Percentiles rank a stretch among this genome's conserved stretches.
Evolutionary conservation across 1,140 invertebrate species (phyloP).

Genomic region (Drosophila baimaii): DNA sequence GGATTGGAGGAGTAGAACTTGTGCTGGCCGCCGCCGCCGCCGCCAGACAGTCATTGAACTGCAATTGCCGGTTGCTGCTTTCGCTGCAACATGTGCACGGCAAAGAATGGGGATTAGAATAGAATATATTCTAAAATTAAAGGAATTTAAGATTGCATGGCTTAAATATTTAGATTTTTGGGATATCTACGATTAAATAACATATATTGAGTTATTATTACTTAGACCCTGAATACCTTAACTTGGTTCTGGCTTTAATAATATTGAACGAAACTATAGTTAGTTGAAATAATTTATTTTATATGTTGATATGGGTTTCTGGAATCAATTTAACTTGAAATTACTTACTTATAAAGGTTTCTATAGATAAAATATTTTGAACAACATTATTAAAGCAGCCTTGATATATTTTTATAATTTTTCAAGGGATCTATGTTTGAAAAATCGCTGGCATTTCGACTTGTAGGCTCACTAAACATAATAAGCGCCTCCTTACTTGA

Average conservation of each 20-base stretch:
- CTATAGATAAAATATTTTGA: background rate
- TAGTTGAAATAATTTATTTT: background rate
- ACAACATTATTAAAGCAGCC: too few relatives aligned
- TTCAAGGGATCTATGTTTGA: background rate
- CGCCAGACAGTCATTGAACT: slow-evolving; percentile 67
- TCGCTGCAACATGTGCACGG: slow-evolving; percentile 12
- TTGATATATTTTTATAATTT: background rate
- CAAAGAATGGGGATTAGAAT: background rate
- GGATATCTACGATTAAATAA: too few relatives aligned
- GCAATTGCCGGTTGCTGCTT: slow-evolving; percentile 46
- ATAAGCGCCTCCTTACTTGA: background rate
- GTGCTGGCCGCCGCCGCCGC: slow-evolving; percentile 36
- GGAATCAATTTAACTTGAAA: background rate
- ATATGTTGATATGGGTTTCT: background rate
- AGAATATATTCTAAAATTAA: background rate
- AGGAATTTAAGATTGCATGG: background rate
- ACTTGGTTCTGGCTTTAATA: background rate
- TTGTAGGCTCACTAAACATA: background rate
- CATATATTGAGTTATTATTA: background rate
- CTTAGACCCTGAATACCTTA: background rate
- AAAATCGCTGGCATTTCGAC: background rate
- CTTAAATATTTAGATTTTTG: background rate
- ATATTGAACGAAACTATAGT: background rate
- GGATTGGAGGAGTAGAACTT: slow-evolving; percentile 57
- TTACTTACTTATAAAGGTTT: too few relatives aligned